Base-by-base conservation (phyloP, 2,888 invertebrate species). In the Meiosimyza decipiens region DNA sequence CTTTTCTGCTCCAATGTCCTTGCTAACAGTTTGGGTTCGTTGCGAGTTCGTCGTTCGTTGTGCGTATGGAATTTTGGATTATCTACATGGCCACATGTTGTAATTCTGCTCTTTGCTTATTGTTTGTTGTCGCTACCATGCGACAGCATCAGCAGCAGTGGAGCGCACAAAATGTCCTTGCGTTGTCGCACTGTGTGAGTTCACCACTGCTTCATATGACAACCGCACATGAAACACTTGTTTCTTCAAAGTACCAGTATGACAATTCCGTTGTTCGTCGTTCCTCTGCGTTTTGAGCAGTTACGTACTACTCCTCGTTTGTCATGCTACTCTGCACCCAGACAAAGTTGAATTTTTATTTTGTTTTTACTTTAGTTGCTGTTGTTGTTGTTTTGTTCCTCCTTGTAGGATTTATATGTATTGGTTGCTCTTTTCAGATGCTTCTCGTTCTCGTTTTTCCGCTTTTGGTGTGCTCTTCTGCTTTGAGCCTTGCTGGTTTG, bases 11-110 rank as follows among this genome's bases (percentile, higher is more conserved):
- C 33, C 28, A 9, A 7, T 60, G 60, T 60, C 68, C 60, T 69
- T 60, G 52, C 49, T 16, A 15, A 40, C 33, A 18, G 33, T 33
- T 66, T 50, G 59, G 63, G 63, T 16, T 59, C 33, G 49, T 63
- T 6, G 22, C 18, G 54, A 54, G 54, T 18, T 52, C 28, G n/a
- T 64, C 16, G 70, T 70, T 40, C 71, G 33, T 71, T 54, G 47
- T 54, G 40, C 40, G 71, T 64, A 50, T 59, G 49, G 65, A 62
- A 72, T 50, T 64, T 67, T 49, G 59, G 55, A 71, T 72, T 73
- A 75, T 71, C 75, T 75, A 74, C 76, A 75, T 71, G 71, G 73
- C 64, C 73, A 72, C 75, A 76, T 73, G 63, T 68, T 40, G 40
- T 40, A 40, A 40, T 40, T 9, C 40, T 40, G 40, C 40, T 40